A percentile compares a stretch with the other conserved stretches of the same genome.
phyloP scores from a whole-genome alignment of 2,113 vertebrate species.

The Axis porcinus region DNA sequence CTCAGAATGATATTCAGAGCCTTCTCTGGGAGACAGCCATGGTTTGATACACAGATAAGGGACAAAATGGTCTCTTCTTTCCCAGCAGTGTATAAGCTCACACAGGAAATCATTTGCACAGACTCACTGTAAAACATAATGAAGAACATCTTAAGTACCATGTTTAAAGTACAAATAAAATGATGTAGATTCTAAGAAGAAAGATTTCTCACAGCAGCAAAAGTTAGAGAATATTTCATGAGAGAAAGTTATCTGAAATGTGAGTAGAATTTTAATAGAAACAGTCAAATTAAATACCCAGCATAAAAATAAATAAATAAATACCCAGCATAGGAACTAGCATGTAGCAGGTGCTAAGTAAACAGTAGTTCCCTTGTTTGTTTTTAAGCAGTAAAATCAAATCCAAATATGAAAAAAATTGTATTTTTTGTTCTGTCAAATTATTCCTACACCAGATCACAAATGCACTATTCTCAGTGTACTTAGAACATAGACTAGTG shows the following conservation, averaged over 20 bases:
- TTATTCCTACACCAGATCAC: not conserved
- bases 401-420: not conserved
- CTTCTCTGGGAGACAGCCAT: not conserved
- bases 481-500: not conserved
- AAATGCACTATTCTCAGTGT: not conserved
- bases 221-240: not conserved
- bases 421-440: not conserved
- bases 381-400: not conserved
- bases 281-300: not conserved
- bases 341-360: not conserved
- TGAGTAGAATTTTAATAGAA: not conserved
- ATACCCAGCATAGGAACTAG: not conserved
- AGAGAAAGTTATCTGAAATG: not conserved
- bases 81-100: not conserved
- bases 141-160: not conserved
- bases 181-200: not conserved
- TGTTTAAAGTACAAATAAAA: conserved; percentile 1
- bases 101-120: not conserved
- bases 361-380: not conserved
- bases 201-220: not conserved
- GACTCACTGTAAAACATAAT: not conserved
- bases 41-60: not conserved
- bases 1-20: not conserved
- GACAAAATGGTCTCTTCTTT: not conserved
- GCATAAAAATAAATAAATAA: not conserved